A percentile compares a stretch with the other conserved stretches of the same genome.
Conservation (phyloP, 2,113 vertebrate genomes). For the Myanophis thanlyinensis region DNA sequence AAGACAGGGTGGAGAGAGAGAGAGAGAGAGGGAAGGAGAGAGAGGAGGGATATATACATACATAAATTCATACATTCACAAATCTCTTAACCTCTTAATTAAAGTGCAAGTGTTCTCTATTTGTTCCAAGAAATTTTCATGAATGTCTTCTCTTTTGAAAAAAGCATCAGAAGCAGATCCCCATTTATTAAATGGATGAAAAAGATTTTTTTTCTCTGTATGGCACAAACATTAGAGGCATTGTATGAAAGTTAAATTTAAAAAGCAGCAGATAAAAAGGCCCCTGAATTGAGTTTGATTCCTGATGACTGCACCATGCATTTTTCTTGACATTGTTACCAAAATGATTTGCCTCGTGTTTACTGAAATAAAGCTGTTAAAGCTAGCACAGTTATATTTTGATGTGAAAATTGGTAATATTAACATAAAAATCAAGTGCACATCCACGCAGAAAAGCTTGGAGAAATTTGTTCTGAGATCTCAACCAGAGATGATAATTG, state of each 20-base stretch:
- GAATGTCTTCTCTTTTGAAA: background rate
- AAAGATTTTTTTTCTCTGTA: background rate
- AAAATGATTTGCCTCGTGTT: background rate
- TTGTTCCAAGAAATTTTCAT: background rate
- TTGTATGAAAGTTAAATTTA: background rate
- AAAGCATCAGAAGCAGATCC: background rate
- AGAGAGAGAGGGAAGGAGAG: too few species aligned
- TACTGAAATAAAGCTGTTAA: background rate
- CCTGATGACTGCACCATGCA: background rate
- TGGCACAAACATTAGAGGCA: background rate
- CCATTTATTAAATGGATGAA: background rate
- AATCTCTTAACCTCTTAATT: background rate
- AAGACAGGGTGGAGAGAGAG: rapidly evolving
- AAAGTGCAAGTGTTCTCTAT: background rate
- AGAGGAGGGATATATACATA: background rate
- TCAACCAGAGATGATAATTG: background rate
- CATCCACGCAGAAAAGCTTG: background rate
- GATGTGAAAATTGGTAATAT: background rate
- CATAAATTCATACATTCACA: background rate
- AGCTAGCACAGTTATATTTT: background rate
- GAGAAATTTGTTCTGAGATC: background rate
- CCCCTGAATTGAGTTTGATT: background rate
- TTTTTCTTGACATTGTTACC: background rate
- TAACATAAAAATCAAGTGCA: background rate
- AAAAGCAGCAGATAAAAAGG: background rate